Base-by-base conservation (phyloP, 2,888 invertebrate genomes). In the Ernsta delagoae region DNA sequence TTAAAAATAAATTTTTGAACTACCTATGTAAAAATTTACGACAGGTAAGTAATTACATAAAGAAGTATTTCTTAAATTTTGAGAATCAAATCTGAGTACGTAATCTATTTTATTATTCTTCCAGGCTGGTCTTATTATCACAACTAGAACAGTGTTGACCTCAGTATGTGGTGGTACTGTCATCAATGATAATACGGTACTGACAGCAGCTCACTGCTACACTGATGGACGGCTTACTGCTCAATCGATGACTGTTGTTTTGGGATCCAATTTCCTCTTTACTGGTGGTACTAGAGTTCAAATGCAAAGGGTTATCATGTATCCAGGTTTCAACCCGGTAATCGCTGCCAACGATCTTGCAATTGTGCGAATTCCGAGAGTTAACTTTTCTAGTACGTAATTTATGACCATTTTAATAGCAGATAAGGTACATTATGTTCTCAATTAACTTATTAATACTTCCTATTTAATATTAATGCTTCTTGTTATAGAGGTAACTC, bases 191-290 rank as follows among this genome's bases (percentile, higher is more conserved):
- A 53, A 53, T 8, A 53, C 53, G 1, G 53, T 53, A 8, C 8
- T 53, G 8, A 53, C 53, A 53, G 53, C 53, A 53, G 87, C 87
- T 70, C 87, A 87, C 71, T 86, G 86, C 72, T 60, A 81, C 12
- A 8, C 12, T 5, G 86, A 85, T 43, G 87, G 86, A 3, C 0
- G n/a, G 0, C 5, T 78, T 16, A 76, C 68, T 2, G 87, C 86
- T 3, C 76, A 73, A 31, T 70, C 75, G 4, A 77, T 84, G 65
- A 83, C 82, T 4, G 83, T 77, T 3, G 88, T 86, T 8, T 78
- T 83, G n/a, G 88, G 87, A 16, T 83, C 85, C 66, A 83, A 81
- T 74, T 72, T 71, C 4, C 34, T 88, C 24, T 87, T 87, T 76
- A 70, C 62, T 50, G 88, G 87, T 2, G 87, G 87, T 9, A 71